phyloP scores from a whole-genome alignment of 2,113 vertebrate genomes.

The Lonchura striata region DNA sequence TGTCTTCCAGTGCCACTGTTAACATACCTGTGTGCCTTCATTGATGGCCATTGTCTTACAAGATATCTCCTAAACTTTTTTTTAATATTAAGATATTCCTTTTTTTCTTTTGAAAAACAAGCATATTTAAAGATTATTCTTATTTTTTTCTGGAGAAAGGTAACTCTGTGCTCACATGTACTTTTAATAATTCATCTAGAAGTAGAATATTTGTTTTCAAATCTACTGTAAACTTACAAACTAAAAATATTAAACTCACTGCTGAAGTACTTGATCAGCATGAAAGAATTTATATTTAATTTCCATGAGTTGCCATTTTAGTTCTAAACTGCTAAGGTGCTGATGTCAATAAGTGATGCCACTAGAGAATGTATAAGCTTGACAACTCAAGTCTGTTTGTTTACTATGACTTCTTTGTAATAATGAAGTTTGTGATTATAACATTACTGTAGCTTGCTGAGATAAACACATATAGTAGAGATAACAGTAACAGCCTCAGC shows the following conservation, averaged over 20 bases:
- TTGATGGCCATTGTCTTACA: background rate
- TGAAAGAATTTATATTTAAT: background rate
- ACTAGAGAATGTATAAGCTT: background rate
- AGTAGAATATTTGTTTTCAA: background rate
- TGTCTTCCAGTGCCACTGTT: background rate
- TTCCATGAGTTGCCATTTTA: slow-evolving; percentile 8
- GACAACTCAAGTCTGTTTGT: background rate
- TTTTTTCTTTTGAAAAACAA: background rate
- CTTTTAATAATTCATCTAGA: background rate
- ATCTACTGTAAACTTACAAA: background rate
- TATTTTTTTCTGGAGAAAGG: background rate
- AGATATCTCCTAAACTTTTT: background rate
- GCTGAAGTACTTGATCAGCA: slow-evolving; percentile 16
- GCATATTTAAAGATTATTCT: background rate
- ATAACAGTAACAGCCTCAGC: background rate
- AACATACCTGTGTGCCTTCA: background rate
- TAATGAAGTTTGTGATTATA: background rate
- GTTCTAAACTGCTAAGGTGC: slow-evolving; percentile 6
- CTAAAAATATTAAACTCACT: background rate
- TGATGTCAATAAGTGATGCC: background rate
- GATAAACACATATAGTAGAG: background rate
- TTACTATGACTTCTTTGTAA: background rate
- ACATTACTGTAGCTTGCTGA: background rate
- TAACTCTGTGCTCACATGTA: background rate
- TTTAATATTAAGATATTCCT: background rate